Base-by-base conservation (phyloP, 2,888 invertebrate species). In the Macrophya alboannulata region DNA sequence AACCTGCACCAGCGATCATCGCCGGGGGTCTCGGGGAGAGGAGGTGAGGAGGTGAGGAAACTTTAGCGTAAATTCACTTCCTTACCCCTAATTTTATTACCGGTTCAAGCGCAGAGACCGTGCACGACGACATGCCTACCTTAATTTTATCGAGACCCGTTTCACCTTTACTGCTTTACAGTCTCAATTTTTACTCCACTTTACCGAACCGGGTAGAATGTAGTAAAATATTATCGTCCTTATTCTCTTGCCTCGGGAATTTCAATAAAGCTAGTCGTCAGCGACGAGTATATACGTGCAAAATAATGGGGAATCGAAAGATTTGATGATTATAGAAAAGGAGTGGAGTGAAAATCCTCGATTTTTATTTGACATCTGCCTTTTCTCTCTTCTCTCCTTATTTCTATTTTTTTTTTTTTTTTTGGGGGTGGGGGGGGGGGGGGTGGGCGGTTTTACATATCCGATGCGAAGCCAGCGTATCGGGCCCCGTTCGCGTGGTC, bases 141-240 rank as follows among this genome's bases (percentile, higher is more conserved):
- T 74, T 45, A 74, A 74, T 74, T 74, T 74, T 74, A 74, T 74
- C 72, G 72, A 74, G 25, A 43, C n/a, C n/a, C 68, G 68, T 68
- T 45, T 43, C 72, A 45, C 72, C 72, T 45, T 45, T 21, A 74
- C 45, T 74, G 45, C 5, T 74, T 45, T 45, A 40, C 40, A 43
- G 43, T 43, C 43, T 74, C 43, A 45, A 74, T 45, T 45, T 74
- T 74, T 45, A 45, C n/a, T 74, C 25, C 72, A 45, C 43, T 74
- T 45, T 68, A 17, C 31, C 37, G 68, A 37, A 68, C 68, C 25
- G 31, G 37, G 68, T n/a, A n/a, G n/a, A 5, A 15, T 62, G 37
- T 17, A 17, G 31, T 37, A 6, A 68, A 68, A 68, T 68, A 62
- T 62, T 25, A 25, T 25, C 62, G n/a, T 62, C 62, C 15, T 37